These are phyloP conservation scores for Sminthopsis crassicaudata DNA, from an alignment of 2,113 vertebrate species.

Conservation along the genomic window DNA sequence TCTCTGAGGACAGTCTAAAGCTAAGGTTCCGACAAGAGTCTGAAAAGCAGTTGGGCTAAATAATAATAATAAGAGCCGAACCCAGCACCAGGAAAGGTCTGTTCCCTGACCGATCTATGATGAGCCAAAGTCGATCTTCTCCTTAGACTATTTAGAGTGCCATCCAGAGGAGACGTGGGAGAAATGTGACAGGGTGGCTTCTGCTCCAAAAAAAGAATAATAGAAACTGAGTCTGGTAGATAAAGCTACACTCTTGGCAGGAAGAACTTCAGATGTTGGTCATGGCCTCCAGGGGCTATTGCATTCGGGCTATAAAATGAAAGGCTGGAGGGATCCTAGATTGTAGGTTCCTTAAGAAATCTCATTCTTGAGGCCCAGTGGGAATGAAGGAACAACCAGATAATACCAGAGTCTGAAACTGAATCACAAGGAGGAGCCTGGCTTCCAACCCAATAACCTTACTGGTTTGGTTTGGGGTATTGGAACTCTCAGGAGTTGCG, in stretches of 20 bases:
- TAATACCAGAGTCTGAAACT: conserved; percentile 2
- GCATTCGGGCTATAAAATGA: background rate
- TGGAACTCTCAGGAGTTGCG: conserved; percentile 32
- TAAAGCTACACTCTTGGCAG: background rate
- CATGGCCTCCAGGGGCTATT: background rate
- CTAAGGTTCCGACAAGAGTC: background rate
- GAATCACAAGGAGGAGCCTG: conserved; percentile 4
- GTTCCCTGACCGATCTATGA: background rate
- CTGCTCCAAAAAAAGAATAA: conserved; percentile 15
- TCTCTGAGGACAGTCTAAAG: background rate
- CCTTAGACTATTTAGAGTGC: background rate
- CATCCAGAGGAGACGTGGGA: background rate
- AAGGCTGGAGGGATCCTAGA: background rate
- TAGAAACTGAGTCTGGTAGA: background rate
- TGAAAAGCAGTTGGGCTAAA: background rate
- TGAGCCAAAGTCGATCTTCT: background rate
- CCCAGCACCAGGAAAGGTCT: background rate
- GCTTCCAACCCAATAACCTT: conserved; percentile 16
- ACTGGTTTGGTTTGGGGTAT: background rate
- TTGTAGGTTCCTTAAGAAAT: background rate
- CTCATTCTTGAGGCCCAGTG: conserved; percentile 5
- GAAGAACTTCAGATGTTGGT: background rate
- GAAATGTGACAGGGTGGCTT: background rate
- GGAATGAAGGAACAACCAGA: background rate
- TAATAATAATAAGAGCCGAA: background rate